Percentiles rank a stretch among this genome's conserved stretches.
Conservation (phyloP, 2,888 invertebrate genomes). For the Caenorhabditis afra region DNA sequence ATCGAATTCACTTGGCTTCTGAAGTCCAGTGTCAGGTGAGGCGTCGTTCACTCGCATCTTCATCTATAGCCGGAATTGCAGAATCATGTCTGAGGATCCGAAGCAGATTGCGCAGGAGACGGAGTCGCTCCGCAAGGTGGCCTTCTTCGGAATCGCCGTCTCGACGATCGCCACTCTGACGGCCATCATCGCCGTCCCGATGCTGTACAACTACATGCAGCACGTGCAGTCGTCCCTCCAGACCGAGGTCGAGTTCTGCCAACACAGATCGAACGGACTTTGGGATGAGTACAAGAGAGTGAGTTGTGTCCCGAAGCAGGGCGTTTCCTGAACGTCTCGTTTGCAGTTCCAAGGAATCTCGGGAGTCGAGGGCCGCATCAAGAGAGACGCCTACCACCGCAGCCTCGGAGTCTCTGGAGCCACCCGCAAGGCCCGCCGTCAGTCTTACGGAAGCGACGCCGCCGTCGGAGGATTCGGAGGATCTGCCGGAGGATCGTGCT, state of each 20-base stretch:
- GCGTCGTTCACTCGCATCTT: not conserved
- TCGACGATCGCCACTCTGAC: conserved; percentile 72
- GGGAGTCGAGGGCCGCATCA: conserved; percentile 61
- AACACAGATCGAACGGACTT: conserved; percentile 68
- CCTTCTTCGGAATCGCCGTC: conserved; percentile 71
- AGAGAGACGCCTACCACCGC: conserved; percentile 59
- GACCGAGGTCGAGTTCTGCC: conserved; percentile 70
- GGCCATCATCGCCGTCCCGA: conserved; percentile 71
- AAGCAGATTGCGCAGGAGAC: conserved; percentile 63
- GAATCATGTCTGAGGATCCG: conserved; percentile 59
- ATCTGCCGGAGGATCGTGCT: conserved; percentile 64
- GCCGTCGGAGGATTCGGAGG: conserved; percentile 61
- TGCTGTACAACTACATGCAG: conserved; percentile 75
- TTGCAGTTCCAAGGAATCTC: conserved; percentile 59
- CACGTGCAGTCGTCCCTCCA: conserved; percentile 71
- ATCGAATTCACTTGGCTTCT: conserved; percentile 45
- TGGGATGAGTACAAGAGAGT: conserved; percentile 71
- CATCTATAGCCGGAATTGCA: not conserved
- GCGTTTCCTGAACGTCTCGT: not conserved
- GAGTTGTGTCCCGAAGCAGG: conserved; percentile 1
- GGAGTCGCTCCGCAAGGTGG: conserved; percentile 64
- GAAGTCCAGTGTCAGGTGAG: conserved; percentile 55
- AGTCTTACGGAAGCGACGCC: conserved; percentile 57
- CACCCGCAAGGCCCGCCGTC: conserved; percentile 49
- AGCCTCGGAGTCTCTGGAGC: conserved; percentile 51